phyloP scores from a whole-genome alignment of 2,888 invertebrate species.

The Acanthosepion lycidas region DNA sequence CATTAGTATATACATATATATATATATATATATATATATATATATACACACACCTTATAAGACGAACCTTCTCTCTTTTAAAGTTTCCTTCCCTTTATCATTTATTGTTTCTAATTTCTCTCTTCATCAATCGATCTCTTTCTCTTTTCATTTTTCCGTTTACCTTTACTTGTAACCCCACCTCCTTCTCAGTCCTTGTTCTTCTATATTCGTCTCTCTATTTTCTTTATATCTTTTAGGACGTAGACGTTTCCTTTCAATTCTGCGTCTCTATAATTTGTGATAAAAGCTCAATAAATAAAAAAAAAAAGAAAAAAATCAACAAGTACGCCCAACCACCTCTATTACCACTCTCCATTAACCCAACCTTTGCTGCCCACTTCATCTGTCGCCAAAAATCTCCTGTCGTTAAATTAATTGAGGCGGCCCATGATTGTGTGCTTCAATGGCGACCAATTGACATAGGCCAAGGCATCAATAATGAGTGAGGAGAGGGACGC shows the following conservation, averaged over 20 bases:
- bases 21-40: no score
- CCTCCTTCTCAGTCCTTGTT: no score
- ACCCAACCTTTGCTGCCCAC: background rate
- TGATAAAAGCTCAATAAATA: background rate
- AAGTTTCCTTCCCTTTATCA: background rate
- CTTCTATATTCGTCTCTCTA: background rate
- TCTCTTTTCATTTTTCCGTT: background rate
- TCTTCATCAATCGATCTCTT: conserved; percentile 16
- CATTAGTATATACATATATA: no score
- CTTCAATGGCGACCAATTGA: conserved; percentile 33
- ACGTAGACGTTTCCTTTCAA: background rate
- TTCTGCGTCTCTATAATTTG: background rate
- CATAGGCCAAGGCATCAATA: conserved; percentile 33
- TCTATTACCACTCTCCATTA: background rate
- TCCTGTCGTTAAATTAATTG: conserved; percentile 18
- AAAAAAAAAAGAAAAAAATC: background rate
- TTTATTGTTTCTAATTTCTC: background rate
- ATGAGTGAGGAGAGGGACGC: background rate
- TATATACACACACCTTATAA: no score
- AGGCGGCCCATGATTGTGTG: conserved; percentile 33
- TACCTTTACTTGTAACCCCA: no score
- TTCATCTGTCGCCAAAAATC: conserved; percentile 16
- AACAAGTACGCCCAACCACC: no score
- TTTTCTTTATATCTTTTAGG: background rate
- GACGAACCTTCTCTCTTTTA: background rate